phyloP scores from a whole-genome alignment of 2,888 invertebrate species.

The Tetramorium bicarinatum region DNA sequence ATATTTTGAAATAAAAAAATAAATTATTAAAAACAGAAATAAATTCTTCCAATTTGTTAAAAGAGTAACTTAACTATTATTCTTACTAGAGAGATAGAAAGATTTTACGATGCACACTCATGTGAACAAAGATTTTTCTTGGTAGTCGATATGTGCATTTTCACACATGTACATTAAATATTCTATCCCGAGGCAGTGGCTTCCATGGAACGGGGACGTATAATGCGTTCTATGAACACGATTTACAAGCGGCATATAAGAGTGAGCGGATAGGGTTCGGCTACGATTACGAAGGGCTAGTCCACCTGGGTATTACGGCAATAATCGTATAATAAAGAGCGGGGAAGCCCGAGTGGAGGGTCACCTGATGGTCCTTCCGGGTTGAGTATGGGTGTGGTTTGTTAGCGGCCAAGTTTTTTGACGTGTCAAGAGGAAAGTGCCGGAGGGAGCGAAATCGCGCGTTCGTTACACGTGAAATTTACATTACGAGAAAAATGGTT shows the following conservation, averaged over 20 bases:
- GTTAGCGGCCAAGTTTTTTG: conserved; percentile 71
- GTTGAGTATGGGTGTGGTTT: conserved; percentile 75
- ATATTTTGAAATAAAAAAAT: background rate
- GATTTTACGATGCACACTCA: background rate
- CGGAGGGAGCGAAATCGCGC: background rate
- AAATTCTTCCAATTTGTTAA: background rate
- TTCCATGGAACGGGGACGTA: conserved; percentile 44
- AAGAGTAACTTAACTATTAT: background rate
- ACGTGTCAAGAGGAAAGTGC: conserved; percentile 21
- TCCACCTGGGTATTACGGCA: conserved; percentile 81
- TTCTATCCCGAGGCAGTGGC: conserved; percentile 43
- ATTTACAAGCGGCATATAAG: conserved; percentile 60
- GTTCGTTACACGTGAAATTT: background rate
- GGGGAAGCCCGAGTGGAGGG: conserved; percentile 67
- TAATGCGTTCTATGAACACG: conserved; percentile 55
- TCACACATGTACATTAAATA: conserved; percentile 52
- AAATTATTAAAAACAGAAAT: background rate
- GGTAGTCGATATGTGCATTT: conserved; percentile 21
- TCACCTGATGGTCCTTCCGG: conserved; percentile 83
- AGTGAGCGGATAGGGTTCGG: conserved; percentile 47
- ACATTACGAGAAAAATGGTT: background rate
- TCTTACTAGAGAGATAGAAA: background rate
- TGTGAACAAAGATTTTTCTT: conserved; percentile 22
- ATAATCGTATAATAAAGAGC: conserved; percentile 85
- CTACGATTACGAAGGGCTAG: conserved; percentile 69